Percentiles rank a stretch among this genome's conserved stretches.
Evolutionary conservation across 2,113 vertebrate genomes (phyloP).

Genomic region (Ciconia maguari): DNA sequence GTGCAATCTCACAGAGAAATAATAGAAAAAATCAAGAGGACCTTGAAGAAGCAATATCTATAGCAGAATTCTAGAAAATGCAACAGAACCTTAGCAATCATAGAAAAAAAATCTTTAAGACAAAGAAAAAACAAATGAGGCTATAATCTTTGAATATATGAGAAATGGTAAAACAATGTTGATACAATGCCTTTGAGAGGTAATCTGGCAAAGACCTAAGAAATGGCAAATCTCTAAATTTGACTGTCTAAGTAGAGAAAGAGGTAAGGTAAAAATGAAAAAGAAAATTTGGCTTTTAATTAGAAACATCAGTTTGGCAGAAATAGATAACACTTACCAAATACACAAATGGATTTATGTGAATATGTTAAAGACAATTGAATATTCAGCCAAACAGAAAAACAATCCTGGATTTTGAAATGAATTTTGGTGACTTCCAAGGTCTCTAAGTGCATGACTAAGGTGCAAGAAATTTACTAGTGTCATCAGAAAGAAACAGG

Average conservation of each 20-base stretch:
- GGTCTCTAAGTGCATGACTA: not conserved
- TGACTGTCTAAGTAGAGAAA: not conserved
- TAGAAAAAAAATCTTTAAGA: not conserved
- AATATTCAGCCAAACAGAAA: not conserved
- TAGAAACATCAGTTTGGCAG: not conserved
- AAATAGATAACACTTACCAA: not conserved
- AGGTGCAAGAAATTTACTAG: not conserved
- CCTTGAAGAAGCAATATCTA: not conserved
- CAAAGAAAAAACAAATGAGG: accelerated
- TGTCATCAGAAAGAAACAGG: not conserved
- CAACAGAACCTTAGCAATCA: not conserved
- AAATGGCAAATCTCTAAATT: not conserved
- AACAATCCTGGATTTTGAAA: not conserved
- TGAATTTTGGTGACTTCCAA: not conserved
- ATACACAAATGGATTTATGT: not conserved
- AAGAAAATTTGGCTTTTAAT: not conserved
- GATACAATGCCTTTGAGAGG: not conserved
- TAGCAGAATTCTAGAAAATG: not conserved
- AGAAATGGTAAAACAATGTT: not conserved
- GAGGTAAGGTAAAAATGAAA: not conserved
- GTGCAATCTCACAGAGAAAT: not conserved
- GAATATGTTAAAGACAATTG: not conserved
- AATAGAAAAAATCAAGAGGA: not conserved
- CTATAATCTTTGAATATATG: not conserved
- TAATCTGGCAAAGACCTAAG: not conserved